Evolutionary conservation across 2,888 invertebrate genomes (phyloP), one percentile per base, ranked within the genome.

Genomic region (Conus canariensis): DNA sequence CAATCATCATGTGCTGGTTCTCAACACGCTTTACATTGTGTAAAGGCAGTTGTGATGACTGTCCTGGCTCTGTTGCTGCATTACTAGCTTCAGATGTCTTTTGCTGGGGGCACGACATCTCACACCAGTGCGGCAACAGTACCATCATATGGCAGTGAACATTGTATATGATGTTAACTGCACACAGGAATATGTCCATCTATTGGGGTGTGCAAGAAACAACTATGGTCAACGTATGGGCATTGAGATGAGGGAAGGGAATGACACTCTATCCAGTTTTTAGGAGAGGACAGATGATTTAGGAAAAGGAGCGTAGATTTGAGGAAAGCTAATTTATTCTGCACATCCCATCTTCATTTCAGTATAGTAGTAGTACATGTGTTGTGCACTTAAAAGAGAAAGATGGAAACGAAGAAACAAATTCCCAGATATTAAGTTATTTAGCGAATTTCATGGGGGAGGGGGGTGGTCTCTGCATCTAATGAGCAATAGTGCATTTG

Each of bases 1-100:
- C 97, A 99, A 99, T 97, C 99, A 99, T 97, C 99, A 99, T 97
- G 99, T 99, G 96, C 97, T 99, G 97, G 98, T 99, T 96, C 97
- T 99, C 67, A 96, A 96, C 93, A 96, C 96, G 14, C 94, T 96
- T 89, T 96, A 96, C 93, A 95, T 96, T 90, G 93, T 94, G 90
- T 95, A 94, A 92, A 83, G 25, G 82, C 64, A 14, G 64, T 16
- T 10, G 12, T 64, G 74, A 25, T 22, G 8, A 22, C 14, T 12
- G 22, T 60, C 16, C 7, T 4, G 64, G 30, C 25, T 4, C 77
- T 74, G 77, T 80, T 80, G 77, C 77, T 80, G 77, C 77, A 30
- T 30, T 80, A 12, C 77, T 30, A 30, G 14, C 77, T 80, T 30
- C 25, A 45, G 77, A 74, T 45, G 45, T 30, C 77, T 12, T 10